These are phyloP conservation scores for Anabacerthia variegaticeps DNA, from an alignment of 2,797 vertebrate species.

Conservation along the genomic window DNA sequence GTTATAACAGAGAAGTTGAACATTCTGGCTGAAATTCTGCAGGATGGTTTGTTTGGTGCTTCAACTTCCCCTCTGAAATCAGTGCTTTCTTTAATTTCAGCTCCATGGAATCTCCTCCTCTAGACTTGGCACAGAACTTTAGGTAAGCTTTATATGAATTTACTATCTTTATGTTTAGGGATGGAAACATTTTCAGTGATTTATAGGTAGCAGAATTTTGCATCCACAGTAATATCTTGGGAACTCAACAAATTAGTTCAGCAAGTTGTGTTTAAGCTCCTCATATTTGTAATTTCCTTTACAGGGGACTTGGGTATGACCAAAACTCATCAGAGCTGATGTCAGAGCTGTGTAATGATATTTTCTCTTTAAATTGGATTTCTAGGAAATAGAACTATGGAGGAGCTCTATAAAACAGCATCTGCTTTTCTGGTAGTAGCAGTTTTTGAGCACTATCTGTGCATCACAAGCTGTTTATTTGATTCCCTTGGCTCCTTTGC, in stretches of 20 bases:
- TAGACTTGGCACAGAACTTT: slow-evolving; percentile 68
- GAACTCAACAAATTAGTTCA: not conserved
- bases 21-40: not conserved
- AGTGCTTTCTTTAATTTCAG: slow-evolving; percentile 66
- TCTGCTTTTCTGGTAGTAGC: not conserved
- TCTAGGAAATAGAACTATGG: not conserved
- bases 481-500: not conserved
- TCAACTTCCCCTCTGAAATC: slow-evolving; percentile 33
- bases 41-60: not conserved
- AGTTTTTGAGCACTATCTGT: not conserved
- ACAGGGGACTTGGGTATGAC: not conserved
- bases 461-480: not conserved
- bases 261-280: not conserved
- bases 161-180: not conserved
- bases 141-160: slow-evolving; percentile 68
- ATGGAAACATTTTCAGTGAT: not conserved
- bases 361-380: not conserved
- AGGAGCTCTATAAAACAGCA: not conserved
- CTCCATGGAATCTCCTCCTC: slow-evolving; percentile 47
- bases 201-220: not conserved
- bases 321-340: not conserved
- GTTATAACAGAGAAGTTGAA: not conserved
- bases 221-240: not conserved
- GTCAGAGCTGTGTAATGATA: not conserved
- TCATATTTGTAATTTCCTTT: not conserved